A percentile compares a stretch with the other conserved stretches of the same genome.
Conservation (phyloP, 2,797 vertebrate genomes). For the Acomys russatus region DNA sequence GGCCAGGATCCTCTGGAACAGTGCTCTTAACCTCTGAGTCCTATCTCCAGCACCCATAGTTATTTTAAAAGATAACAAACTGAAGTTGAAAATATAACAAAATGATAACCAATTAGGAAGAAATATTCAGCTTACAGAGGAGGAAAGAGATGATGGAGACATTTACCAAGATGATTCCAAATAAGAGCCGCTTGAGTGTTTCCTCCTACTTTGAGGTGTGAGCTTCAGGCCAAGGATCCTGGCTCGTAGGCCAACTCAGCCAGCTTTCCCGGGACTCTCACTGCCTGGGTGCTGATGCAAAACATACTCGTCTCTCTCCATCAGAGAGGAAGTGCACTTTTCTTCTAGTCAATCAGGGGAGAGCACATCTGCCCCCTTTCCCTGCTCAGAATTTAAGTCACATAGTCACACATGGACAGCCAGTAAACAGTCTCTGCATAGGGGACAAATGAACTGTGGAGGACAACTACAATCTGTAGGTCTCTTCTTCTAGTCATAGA, state of each 20-base stretch:
- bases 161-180: neutral
- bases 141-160: neutral
- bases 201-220: neutral
- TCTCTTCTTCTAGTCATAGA: neutral
- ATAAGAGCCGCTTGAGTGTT: neutral
- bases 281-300: neutral
- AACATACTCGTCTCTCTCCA: neutral
- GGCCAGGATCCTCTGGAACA: neutral
- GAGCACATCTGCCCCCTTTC: neutral
- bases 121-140: neutral
- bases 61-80: neutral
- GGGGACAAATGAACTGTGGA: neutral
- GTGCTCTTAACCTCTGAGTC: neutral
- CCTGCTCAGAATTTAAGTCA: neutral
- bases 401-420: neutral
- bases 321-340: neutral
- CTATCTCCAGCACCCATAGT: neutral
- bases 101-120: neutral
- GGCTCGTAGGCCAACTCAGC: neutral
- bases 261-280: neutral
- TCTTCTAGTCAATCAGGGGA: neutral
- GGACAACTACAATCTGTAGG: neutral
- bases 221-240: neutral
- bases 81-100: neutral
- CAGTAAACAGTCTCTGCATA: neutral